These are phyloP conservation scores for Portevinia maculata DNA, from an alignment of 2,888 invertebrate genomes.

Conservation along the genomic window DNA sequence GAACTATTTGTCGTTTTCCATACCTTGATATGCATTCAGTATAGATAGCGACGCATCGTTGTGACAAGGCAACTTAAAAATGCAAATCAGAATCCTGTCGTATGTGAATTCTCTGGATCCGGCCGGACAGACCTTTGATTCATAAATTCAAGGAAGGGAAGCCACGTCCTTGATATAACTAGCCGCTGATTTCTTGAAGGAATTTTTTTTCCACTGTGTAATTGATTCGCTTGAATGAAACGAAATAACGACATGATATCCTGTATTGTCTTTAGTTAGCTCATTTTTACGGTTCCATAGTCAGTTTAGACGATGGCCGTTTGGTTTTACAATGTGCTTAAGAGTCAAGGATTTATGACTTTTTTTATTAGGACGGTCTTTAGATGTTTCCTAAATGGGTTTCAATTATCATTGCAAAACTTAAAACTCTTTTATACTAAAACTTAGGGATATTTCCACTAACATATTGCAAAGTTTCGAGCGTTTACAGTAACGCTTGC, in stretches of 20 bases:
- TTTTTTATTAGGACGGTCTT: too few species aligned
- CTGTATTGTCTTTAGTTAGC: background rate
- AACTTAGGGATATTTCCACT: too few species aligned
- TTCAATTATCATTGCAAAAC: too few species aligned
- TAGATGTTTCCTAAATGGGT: too few species aligned
- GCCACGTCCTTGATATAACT: constrained; percentile 18
- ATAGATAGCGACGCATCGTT: background rate
- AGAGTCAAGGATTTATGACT: too few species aligned
- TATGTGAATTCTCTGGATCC: constrained; percentile 27
- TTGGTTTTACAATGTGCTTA: background rate
- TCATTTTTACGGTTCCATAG: background rate
- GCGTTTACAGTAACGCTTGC: too few species aligned
- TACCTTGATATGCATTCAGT: constrained; percentile 54
- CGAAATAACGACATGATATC: constrained; percentile 71
- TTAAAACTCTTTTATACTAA: too few species aligned
- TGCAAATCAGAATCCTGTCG: constrained; percentile 59
- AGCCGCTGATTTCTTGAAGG: constrained; percentile 50
- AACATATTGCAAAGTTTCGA: too few species aligned
- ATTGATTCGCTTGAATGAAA: constrained; percentile 65
- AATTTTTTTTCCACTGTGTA: constrained; percentile 18
- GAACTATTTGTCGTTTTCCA: constrained; percentile 64
- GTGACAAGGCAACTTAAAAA: constrained; percentile 8
- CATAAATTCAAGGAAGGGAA: constrained; percentile 36
- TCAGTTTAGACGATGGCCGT: background rate
- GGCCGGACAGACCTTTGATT: constrained; percentile 44